Percentiles rank a stretch among this genome's conserved stretches.
Evolutionary conservation across 2,113 vertebrate species (phyloP).

Genomic region (Bufo gargarizans): DNA sequence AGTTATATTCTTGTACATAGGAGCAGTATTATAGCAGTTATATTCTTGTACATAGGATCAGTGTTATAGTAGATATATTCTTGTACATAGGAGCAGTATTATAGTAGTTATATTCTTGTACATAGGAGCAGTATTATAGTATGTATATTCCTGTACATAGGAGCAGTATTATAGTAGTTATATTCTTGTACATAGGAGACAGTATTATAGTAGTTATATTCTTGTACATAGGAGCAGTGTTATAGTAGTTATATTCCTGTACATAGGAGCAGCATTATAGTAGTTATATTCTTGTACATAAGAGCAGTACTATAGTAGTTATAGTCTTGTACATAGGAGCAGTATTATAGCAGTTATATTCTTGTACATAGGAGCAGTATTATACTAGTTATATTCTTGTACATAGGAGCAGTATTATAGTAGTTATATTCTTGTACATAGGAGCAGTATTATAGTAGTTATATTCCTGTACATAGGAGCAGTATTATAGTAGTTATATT

Average conservation of each 20-base stretch:
- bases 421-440: neutral
- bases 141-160: neutral
- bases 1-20: neutral
- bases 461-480: no score
- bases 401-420: no score
- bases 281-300: neutral
- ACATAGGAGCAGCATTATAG: neutral
- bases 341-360: conserved; percentile 5
- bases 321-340: neutral
- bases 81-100: neutral
- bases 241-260: neutral
- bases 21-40: conserved; percentile 5
- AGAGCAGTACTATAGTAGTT: neutral
- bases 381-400: no score
- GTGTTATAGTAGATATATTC: conserved; percentile 4
- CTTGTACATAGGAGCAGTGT: no score
- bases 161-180: neutral
- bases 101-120: no score
- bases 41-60: conserved; percentile 3
- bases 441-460: no score
- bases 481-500: no score
- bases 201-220: no score
- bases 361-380: neutral
- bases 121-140: no score
- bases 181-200: no score